These are phyloP conservation scores for Cisticola juncidis DNA, from an alignment of 2,113 vertebrate genomes.

Conservation along the genomic window DNA sequence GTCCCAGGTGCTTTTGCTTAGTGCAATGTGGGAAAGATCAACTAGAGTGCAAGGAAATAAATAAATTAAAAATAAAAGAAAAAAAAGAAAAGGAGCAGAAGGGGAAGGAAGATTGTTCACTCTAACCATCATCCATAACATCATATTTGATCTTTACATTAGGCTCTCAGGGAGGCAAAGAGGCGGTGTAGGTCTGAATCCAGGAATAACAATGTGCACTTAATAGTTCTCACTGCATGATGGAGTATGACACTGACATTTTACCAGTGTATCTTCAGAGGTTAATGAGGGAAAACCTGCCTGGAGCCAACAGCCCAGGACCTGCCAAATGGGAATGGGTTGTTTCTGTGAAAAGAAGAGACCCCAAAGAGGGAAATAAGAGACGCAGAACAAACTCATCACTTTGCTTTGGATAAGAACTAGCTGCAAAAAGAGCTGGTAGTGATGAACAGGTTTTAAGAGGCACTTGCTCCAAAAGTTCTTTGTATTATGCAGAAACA, in stretches of 20 bases:
- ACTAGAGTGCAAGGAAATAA: background rate
- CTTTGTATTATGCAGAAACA: background rate
- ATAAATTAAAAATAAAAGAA: background rate
- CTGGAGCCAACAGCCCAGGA: background rate
- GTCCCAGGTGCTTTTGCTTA: background rate
- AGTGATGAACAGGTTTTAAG: background rate
- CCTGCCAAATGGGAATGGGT: rapidly evolving
- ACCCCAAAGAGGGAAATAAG: background rate
- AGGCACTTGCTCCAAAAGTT: background rate
- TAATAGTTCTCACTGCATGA: background rate
- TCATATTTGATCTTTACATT: background rate
- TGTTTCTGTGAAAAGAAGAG: background rate
- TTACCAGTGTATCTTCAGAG: background rate
- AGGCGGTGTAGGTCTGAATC: background rate
- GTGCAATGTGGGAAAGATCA: background rate
- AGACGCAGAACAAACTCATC: background rate
- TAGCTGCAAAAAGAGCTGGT: background rate
- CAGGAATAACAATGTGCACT: constrained; percentile 1
- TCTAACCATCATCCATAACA: background rate
- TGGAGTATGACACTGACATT: background rate
- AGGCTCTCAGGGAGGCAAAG: background rate
- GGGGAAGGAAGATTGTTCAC: background rate
- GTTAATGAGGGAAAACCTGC: background rate
- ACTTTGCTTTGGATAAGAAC: background rate
- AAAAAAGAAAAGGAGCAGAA: background rate